Evolutionary conservation across 2,113 vertebrate species (phyloP).

Genomic region (Pterocles burchelli): DNA sequence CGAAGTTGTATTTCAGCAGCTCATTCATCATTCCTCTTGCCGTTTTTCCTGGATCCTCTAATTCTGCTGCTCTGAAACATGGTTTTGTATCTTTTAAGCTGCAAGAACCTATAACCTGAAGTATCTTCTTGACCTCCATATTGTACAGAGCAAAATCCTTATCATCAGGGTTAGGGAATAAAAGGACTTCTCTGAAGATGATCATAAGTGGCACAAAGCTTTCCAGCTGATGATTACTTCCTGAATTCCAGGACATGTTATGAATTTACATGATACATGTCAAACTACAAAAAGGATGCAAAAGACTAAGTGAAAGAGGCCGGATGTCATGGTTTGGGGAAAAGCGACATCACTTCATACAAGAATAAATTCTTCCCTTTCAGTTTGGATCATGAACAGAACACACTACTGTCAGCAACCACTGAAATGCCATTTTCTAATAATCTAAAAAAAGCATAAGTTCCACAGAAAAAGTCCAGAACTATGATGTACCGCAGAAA

Average conservation of each 20-base stretch:
- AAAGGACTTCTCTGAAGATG: background rate
- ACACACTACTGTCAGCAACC: background rate
- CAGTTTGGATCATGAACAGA: background rate
- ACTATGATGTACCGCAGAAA: background rate
- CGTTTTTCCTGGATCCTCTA: background rate
- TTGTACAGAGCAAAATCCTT: background rate
- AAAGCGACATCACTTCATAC: background rate
- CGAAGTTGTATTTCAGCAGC: background rate
- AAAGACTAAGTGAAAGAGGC: background rate
- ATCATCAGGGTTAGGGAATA: background rate
- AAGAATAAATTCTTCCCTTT: background rate
- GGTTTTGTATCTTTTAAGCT: background rate
- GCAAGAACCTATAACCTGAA: background rate
- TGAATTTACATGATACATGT: background rate
- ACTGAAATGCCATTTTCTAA: background rate
- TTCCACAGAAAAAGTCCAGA: background rate
- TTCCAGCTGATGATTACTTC: background rate
- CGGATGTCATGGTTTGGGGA: background rate
- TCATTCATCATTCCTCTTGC: background rate
- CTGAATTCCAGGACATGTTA: background rate
- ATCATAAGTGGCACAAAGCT: background rate
- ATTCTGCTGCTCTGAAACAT: background rate
- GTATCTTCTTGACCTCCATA: background rate
- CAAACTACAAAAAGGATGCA: background rate
- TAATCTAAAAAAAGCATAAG: background rate